Base-by-base conservation (phyloP, 2,113 vertebrate genomes). In the Lophius piscatorius region DNA sequence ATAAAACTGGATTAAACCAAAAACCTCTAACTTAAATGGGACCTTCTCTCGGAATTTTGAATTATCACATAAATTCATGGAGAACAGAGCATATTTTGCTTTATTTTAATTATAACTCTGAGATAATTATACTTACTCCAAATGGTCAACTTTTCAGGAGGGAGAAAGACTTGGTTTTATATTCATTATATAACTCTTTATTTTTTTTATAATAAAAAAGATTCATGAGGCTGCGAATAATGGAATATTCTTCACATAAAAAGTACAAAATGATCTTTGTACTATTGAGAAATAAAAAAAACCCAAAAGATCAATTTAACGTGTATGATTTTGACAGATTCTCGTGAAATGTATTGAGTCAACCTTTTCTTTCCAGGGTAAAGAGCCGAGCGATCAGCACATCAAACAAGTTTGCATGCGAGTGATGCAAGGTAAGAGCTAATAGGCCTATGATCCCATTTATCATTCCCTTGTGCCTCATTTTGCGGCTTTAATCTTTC, bases 351-450 rank as follows among this genome's bases (percentile, higher is more conserved):
- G 24, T 58, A 50, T 64, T 57, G 46, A 55, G 20, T 28, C 20
- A 4, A 47, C 45, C 60, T 48, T 76, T 59, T 51, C 17, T 46
- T 46, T 28, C 61, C 75, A 99, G 97, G 97, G 97, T 33, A 96
- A 94, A 90, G 93, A 93, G 69, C 97, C 97, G 3, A 95, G 92
- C 0, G 95, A 99, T 91, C 94, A 96, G 75, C 94, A 98, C 77
- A 96, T 99, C 74, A 95, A 92, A 76, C 96, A 98, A 89, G 96
- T 99, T 49, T 99, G 97, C 91, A 95, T 99, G 94, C 92, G 97
- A 87, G 95, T 98, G 70, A 94, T 99, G 90, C 97, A 98, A 94
- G 97, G 97, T 98, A 92, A 87, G 80, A 71, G 48, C 38, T 45
- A 35, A 64, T 22, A 14, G 34, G 39, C 58, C 54, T 78, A 76